Evolutionary conservation across 2,113 vertebrate species (phyloP), one percentile per base, ranked within the genome.

Genomic region (Zosterops hypoxanthus): DNA sequence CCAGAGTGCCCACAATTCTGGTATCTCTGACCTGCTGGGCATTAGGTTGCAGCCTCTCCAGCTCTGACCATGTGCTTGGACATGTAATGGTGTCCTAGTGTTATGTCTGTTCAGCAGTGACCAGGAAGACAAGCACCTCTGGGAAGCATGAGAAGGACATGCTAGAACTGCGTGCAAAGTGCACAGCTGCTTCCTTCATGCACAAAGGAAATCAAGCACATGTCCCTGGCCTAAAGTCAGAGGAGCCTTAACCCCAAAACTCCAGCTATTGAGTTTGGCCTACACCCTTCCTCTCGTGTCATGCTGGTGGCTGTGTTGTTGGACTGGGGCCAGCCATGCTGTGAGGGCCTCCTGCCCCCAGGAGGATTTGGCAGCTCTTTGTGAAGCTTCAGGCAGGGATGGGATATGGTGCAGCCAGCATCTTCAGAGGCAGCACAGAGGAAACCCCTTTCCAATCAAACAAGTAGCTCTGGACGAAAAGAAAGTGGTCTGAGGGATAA

Each of bases 231-330:
- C 0, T 33, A 7, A 72, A 91, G 56, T 44, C 52, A 46, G 70
- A 42, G 69, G 23, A 82, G 42, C 42, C 66, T 60, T 50, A 41
- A 75, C 39, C 69, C 82, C 65, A 15, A 75, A 84, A 53, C 0
- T 4, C 15, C 64, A 47, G 60, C 64, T 53, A 3, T 5, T 28
- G 56, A 69, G 80, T 44, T 77, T 66, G 31, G 42, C 21, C 76
- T 55, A 10, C 64, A 42, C 34, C 52, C 47, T 78, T 87, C 60
- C 65, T 73, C 26, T 57, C 2, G 4, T 34, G 60, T 33, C 2
- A 2, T 52, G 60, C 64, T 0, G 0, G 55, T 26, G 8, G 66
- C 47, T 29, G 59, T 6, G 2, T 26, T 23, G 28, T 1, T 86
- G 88, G 79, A 92, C 49, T 3, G 8, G 44, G n/a, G 53, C 73